Evolutionary conservation across 2,113 vertebrate species (phyloP).

Genomic region (cattle (Bos taurus)): ARS-UCD2.0 NC_037333.1:47775501-47776000

Average conservation of each 20-base stretch:
- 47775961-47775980: not conserved
- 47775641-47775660: too few species aligned
- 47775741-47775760: not conserved
- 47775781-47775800: not conserved
- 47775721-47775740: not conserved
- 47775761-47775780: not conserved
- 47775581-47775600: not conserved
- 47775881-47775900: not conserved
- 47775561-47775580: not conserved
- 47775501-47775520: not conserved
- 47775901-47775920: too few species aligned
- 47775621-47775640: not conserved
- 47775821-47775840: not conserved
- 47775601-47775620: not conserved
- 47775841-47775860: not conserved
- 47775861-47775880: not conserved
- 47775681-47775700: too few species aligned
- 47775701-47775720: not conserved
- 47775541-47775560: not conserved
- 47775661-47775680: too few species aligned
- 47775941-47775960: not conserved
- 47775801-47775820: not conserved
- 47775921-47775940: not conserved
- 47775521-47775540: not conserved
- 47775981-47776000: rapidly evolving